These are phyloP conservation scores for Momotus momota DNA, from an alignment of 2,797 vertebrate genomes.

Conservation along the genomic window DNA sequence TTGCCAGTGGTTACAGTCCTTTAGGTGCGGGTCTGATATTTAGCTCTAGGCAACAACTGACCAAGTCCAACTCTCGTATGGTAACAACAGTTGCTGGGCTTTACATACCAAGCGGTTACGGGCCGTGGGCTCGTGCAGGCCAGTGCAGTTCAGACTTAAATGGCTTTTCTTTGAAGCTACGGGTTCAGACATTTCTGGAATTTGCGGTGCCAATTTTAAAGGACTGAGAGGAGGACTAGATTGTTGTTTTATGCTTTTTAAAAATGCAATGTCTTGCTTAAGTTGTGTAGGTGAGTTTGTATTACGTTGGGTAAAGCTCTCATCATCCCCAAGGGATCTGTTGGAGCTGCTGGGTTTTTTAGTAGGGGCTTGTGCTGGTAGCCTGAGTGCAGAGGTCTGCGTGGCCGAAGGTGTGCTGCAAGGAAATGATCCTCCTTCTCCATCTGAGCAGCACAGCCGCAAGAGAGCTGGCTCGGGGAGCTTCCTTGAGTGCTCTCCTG, in stretches of 20 bases:
- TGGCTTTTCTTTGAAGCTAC: background rate
- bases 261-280: constrained; percentile 30
- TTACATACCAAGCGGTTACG: background rate
- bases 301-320: background rate
- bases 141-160: background rate
- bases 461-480: background rate
- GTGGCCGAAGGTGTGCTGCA: background rate
- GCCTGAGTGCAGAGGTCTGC: background rate
- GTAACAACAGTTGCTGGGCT: background rate
- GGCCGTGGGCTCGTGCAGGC: background rate
- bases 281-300: constrained; percentile 37
- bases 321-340: constrained; percentile 18
- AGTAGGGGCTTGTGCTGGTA: background rate
- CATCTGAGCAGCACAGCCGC: background rate
- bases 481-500: background rate
- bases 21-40: background rate
- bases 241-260: constrained; percentile 31
- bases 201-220: constrained; percentile 30
- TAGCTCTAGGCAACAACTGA: background rate
- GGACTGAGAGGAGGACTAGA: background rate
- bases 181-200: background rate
- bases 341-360: constrained; percentile 8
- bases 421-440: background rate
- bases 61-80: background rate
- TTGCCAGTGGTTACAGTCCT: background rate